These are phyloP conservation scores for Sebastes glaucus DNA, from an alignment of 2,797 vertebrate species.

Conservation along the genomic window DNA sequence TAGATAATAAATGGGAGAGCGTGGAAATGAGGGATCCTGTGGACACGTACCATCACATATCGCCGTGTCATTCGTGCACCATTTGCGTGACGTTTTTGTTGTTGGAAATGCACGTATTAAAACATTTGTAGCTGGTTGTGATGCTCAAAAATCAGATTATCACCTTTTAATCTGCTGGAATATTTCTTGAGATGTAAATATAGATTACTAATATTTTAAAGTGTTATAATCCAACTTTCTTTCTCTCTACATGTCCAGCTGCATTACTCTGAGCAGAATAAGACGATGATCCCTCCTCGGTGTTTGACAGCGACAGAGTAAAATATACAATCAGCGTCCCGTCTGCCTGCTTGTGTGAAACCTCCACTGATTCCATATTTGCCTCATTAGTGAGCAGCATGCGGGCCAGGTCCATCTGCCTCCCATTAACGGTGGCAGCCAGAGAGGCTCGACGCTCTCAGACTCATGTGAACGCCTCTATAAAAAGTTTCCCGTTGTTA, in stretches of 20 bases:
- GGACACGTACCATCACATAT: no score
- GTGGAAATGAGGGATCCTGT: no score
- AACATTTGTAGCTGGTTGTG: neutral
- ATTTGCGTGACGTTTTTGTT: no score
- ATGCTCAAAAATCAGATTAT: neutral
- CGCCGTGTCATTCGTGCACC: no score
- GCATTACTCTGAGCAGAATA: conserved; percentile 6
- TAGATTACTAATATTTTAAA: no score
- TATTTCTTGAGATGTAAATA: neutral
- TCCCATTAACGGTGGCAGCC: conserved; percentile 64
- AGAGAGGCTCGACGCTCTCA: conserved; percentile 44
- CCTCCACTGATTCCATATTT: conserved; percentile 51
- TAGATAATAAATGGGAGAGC: no score
- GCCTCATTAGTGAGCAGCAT: conserved; percentile 49
- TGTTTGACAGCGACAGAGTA: conserved; percentile 27
- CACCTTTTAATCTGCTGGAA: neutral
- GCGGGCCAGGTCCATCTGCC: conserved; percentile 61
- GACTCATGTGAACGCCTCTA: conserved; percentile 50
- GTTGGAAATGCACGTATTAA: neutral
- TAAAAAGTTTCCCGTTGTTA: conserved; percentile 63
- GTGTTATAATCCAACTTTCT: no score
- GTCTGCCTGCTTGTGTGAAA: conserved; percentile 54
- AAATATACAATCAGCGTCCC: conserved; percentile 43
- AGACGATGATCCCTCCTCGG: neutral
- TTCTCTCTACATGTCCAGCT: neutral